Evolutionary conservation across 2,797 vertebrate genomes (phyloP).

Genomic region (Sebastes iracundus): DNA sequence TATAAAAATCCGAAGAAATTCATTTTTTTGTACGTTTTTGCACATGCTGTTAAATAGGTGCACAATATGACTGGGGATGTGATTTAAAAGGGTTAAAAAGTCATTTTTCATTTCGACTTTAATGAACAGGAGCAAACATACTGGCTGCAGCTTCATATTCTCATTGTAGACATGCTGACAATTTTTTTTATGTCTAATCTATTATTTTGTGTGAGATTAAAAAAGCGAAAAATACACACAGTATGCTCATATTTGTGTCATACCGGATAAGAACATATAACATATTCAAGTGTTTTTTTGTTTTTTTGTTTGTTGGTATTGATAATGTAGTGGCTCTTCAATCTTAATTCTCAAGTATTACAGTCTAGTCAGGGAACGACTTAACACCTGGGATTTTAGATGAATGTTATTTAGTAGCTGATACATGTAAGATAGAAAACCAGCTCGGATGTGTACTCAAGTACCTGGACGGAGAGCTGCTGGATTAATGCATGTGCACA

Average conservation of each 20-base stretch:
- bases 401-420: not conserved
- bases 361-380: not conserved
- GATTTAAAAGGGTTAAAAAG: not conserved
- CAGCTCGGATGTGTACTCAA: not conserved
- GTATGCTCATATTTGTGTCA: not conserved
- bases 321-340: not conserved
- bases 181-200: not conserved
- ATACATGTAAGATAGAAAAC: not conserved
- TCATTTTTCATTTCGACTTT: not conserved
- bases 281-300: not conserved
- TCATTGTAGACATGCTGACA: not conserved
- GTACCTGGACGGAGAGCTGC: constrained; percentile 16
- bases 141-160: not conserved
- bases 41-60: no score
- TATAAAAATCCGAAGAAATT: not conserved
- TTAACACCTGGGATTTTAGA: not conserved
- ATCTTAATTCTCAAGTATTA: not conserved
- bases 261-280: not conserved
- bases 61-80: not conserved
- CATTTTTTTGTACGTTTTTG: no score
- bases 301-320: not conserved
- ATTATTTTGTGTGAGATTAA: not conserved
- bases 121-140: not conserved
- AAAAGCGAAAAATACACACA: not conserved
- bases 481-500: constrained; percentile 29